Conservation (phyloP, 2,797 vertebrate species). For the Microctenopoma stevenorrisi region DNA sequence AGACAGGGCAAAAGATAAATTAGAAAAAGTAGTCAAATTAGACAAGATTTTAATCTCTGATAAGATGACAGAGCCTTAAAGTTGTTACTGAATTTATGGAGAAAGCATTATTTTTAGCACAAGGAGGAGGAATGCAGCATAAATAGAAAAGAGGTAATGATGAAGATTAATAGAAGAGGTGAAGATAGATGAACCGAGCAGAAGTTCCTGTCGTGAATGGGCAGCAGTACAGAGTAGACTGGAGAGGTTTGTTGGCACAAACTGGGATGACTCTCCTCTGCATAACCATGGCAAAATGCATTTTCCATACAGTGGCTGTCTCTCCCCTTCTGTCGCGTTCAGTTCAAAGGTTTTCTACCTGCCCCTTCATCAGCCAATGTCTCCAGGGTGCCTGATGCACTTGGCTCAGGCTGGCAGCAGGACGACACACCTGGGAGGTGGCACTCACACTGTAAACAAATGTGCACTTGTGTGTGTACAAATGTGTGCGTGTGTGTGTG, state of each 20-base stretch:
- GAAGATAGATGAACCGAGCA: slow-evolving; percentile 38
- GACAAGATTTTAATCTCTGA: slow-evolving; percentile 12
- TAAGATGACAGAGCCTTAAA: neutral
- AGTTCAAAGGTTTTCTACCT: slow-evolving; percentile 68
- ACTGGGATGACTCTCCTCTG: slow-evolving; percentile 48
- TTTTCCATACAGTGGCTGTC: slow-evolving; percentile 23
- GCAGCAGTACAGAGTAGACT: slow-evolving; percentile 50
- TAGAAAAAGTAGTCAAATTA: neutral
- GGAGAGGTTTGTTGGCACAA: slow-evolving; percentile 53
- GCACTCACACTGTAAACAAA: slow-evolving; percentile 35
- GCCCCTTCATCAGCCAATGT: slow-evolving; percentile 63
- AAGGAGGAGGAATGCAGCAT: neutral
- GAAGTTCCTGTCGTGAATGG: slow-evolving; percentile 35
- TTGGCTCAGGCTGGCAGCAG: slow-evolving; percentile 44
- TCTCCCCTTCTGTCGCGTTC: neutral
- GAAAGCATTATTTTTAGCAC: too few relatives aligned
- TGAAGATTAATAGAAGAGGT: slow-evolving; percentile 22
- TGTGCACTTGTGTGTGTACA: slow-evolving; percentile 36
- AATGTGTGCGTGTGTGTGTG: slow-evolving; percentile 15
- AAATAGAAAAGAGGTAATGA: slow-evolving; percentile 8
- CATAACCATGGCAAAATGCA: slow-evolving; percentile 48
- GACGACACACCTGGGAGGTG: slow-evolving; percentile 54
- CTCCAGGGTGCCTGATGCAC: slow-evolving; percentile 48
- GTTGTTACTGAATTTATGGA: neutral
- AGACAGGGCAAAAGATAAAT: neutral